A percentile compares a stretch with the other conserved stretches of the same genome.
phyloP scores from a whole-genome alignment of 2,797 vertebrate genomes.

The Lagorchestes hirsutus region DNA sequence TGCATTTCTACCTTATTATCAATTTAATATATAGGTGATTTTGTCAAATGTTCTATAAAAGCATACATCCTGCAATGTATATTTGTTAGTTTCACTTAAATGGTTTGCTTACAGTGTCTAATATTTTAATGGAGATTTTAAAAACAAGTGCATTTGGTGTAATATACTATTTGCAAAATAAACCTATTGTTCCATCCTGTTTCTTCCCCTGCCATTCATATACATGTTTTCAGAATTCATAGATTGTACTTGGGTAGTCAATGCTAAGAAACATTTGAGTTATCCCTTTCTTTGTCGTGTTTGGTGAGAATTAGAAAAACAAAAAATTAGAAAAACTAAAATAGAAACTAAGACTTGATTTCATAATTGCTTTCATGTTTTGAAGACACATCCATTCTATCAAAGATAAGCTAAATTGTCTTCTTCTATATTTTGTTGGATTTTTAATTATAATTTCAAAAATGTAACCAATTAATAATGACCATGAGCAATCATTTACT shows the following conservation, averaged over 20 bases:
- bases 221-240: background rate
- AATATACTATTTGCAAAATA: conserved; percentile 16
- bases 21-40: conserved; percentile 25
- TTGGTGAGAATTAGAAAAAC: conserved; percentile 26
- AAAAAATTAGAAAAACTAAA: background rate
- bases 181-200: background rate
- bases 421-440: conserved; percentile 4
- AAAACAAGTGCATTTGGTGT: background rate
- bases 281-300: conserved; percentile 26
- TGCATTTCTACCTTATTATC: conserved; percentile 67
- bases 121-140: conserved; percentile 53
- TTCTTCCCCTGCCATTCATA: background rate
- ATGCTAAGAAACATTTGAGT: conserved; percentile 1
- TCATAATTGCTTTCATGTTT: conserved; percentile 30
- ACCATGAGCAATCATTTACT: background rate
- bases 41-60: conserved; percentile 33
- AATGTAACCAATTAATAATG: conserved; percentile 33
- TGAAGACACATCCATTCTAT: conserved; percentile 6
- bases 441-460: conserved; percentile 31
- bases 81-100: conserved; percentile 44
- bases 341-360: background rate
- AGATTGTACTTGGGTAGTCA: conserved; percentile 8
- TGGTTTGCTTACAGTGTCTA: conserved; percentile 30
- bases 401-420: conserved; percentile 8
- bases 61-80: background rate